A percentile compares a stretch with the other conserved stretches of the same genome.
phyloP scores from a whole-genome alignment of 2,113 vertebrate species.

The Pleuronectes platessa region DNA sequence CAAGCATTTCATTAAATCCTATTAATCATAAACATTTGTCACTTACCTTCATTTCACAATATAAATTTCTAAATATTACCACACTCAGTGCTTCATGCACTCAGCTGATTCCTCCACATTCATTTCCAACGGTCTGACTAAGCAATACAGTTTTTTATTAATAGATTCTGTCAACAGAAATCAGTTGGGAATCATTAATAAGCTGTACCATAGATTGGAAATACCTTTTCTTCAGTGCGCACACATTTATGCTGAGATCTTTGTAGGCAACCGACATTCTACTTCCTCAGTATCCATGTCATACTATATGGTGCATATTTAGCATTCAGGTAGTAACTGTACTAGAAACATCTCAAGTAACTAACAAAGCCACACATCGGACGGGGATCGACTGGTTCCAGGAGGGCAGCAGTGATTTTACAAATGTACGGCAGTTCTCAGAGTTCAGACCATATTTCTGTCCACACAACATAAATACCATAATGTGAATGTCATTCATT shows the following conservation, averaged over 20 bases:
- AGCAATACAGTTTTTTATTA: slow-evolving; percentile 35
- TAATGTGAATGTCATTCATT: no score
- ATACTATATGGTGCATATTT: not conserved
- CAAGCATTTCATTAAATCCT: not conserved
- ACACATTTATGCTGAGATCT: no score
- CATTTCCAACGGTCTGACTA: slow-evolving; percentile 38
- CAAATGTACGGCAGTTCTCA: no score
- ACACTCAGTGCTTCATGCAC: slow-evolving; percentile 21
- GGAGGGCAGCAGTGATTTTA: no score
- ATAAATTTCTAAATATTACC: slow-evolving; percentile 23
- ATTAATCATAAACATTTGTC: not conserved
- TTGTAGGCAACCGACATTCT: no score
- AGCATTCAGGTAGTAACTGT: not conserved
- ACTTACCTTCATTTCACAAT: not conserved
- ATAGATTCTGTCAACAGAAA: slow-evolving; percentile 51
- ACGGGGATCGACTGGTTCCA: no score
- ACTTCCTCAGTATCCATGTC: not conserved
- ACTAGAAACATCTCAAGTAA: no score
- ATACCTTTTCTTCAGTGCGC: slow-evolving; percentile 20
- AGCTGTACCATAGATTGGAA: slow-evolving; percentile 23
- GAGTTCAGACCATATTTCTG: no score
- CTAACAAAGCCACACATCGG: no score
- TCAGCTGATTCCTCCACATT: slow-evolving; percentile 33
- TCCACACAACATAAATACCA: no score
- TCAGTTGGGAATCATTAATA: slow-evolving; percentile 30